These are phyloP conservation scores for Crotalus adamanteus DNA, from an alignment of 2,797 vertebrate species.

Conservation along the genomic window DNA sequence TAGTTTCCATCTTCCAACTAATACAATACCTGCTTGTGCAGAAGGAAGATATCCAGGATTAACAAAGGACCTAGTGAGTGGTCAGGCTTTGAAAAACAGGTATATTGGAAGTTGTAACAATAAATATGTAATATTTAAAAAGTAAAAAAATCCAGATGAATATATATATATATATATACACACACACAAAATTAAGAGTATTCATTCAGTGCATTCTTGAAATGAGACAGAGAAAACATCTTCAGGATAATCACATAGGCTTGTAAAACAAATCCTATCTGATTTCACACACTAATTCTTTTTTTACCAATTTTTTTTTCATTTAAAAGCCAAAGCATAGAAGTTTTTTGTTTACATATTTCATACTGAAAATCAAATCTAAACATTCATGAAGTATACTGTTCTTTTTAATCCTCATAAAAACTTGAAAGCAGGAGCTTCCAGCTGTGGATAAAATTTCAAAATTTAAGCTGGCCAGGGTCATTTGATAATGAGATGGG, in stretches of 20 bases:
- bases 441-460: neutral
- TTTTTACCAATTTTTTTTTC: neutral
- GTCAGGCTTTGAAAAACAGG: neutral
- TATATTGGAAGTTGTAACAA: neutral
- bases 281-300: conserved; percentile 16
- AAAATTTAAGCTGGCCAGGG: neutral
- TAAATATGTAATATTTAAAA: neutral
- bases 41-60: neutral
- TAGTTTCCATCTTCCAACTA: neutral
- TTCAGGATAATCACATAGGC: neutral
- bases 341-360: conserved; percentile 11
- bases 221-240: neutral
- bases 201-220: neutral
- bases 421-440: neutral
- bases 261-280: conserved; percentile 26
- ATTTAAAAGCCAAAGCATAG: conserved; percentile 1
- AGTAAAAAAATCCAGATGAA: neutral
- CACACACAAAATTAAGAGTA: neutral
- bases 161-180: neutral
- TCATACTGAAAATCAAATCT: conserved; percentile 40
- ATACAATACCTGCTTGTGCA: neutral
- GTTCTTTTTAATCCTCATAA: conserved; percentile 37
- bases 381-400: conserved; percentile 29
- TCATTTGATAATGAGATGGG: neutral
- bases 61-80: neutral